Conservation (phyloP, 2,888 invertebrate genomes). For the Isoperla grammatica region DNA sequence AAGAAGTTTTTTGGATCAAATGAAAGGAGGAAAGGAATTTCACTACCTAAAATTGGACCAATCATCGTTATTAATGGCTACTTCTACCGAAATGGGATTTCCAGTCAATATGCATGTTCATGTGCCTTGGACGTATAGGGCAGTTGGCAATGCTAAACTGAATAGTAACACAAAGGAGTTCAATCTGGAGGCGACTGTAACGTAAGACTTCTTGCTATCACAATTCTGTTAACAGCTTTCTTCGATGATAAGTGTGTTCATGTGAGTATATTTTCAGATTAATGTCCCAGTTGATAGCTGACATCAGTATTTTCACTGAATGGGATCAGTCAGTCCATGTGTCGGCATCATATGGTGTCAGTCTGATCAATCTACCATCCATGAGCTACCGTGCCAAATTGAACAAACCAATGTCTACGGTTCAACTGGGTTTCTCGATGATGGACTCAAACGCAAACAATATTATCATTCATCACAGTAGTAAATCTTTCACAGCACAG, state of each 20-base stretch:
- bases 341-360: conserved; percentile 19
- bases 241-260: no score
- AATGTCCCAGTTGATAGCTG: conserved; percentile 14
- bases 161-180: background rate
- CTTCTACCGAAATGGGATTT: conserved; percentile 28
- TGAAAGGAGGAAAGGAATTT: conserved; percentile 19
- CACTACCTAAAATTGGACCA: conserved; percentile 25
- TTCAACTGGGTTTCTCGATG: conserved; percentile 9
- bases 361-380: background rate
- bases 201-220: conserved; percentile 17
- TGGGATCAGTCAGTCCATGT: conserved; percentile 22
- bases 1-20: conserved; percentile 9
- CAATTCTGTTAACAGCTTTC: no score
- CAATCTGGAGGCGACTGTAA: background rate
- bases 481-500: conserved; percentile 24
- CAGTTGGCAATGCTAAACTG: conserved; percentile 10
- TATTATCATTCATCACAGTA: conserved; percentile 16
- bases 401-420: background rate
- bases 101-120: conserved; percentile 21
- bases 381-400: background rate
- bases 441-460: conserved; percentile 2
- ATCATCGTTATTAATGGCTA: conserved; percentile 3
- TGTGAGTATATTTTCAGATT: conserved; percentile 24
- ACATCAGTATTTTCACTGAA: conserved; percentile 24
- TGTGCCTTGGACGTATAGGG: conserved; percentile 23